Percentiles rank a stretch among this genome's conserved stretches.
phyloP scores from a whole-genome alignment of 2,888 invertebrate genomes.

The Tromatobia lineatoria region DNA sequence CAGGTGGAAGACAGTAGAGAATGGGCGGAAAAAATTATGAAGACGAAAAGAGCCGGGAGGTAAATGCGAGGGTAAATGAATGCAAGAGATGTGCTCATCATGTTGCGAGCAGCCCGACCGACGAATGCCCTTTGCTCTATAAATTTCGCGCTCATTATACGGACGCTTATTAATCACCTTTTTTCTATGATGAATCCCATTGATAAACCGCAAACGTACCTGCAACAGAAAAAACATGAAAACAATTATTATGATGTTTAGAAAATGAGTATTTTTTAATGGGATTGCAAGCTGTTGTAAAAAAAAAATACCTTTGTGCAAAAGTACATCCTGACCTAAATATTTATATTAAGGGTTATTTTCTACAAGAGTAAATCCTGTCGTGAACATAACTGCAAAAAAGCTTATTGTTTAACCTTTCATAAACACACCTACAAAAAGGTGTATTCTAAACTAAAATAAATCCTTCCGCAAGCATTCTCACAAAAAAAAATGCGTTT shows the following conservation, averaged over 20 bases:
- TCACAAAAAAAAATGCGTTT: too few species aligned
- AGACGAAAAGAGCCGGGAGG: conserved; percentile 8
- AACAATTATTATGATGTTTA: neutral
- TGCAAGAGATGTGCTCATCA: conserved; percentile 13
- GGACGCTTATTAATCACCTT: conserved; percentile 57
- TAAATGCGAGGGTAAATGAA: conserved; percentile 33
- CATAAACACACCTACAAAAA: too few species aligned
- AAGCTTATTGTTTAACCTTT: too few species aligned
- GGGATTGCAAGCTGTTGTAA: neutral
- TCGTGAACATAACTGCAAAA: too few species aligned
- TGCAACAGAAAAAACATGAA: conserved; percentile 23
- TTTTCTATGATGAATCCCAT: conserved; percentile 57
- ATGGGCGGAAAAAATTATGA: conserved; percentile 4
- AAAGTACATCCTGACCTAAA: neutral
- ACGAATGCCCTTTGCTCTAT: conserved; percentile 3
- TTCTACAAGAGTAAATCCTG: too few species aligned
- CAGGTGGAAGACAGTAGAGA: conserved; percentile 18
- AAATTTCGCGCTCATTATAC: conserved; percentile 36
- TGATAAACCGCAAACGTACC: conserved; percentile 60
- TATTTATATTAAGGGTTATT: too few species aligned
- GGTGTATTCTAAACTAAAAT: too few species aligned
- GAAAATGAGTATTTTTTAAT: neutral
- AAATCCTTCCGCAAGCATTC: too few species aligned
- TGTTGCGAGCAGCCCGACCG: conserved; percentile 6
- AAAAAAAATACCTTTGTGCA: neutral